Evolutionary conservation across 2,888 invertebrate genomes (phyloP).

Genomic region (Carterocephalus palaemon): DNA sequence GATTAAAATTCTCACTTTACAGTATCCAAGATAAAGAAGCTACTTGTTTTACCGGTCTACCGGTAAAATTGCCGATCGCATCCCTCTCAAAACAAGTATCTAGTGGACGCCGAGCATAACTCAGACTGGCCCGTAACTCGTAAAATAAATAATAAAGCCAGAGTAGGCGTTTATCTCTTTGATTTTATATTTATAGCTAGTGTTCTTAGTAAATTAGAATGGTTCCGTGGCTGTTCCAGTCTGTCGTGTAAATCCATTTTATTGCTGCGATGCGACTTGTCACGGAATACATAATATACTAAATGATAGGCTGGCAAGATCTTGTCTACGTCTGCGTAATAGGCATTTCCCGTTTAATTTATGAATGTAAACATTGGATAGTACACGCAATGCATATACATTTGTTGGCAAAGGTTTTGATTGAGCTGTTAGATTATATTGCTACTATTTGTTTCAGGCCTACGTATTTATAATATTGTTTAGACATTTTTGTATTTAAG

Average conservation of each 20-base stretch:
- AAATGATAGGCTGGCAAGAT: not conserved
- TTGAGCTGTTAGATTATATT: not conserved
- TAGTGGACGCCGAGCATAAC: slow-evolving; percentile 22
- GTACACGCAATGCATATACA: not conserved
- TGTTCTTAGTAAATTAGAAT: slow-evolving; percentile 29
- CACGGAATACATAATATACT: slow-evolving; percentile 8
- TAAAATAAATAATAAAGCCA: slow-evolving; percentile 25
- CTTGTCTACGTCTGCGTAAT: not conserved
- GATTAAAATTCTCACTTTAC: too few relatives aligned
- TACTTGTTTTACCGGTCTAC: slow-evolving; percentile 9
- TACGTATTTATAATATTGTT: slow-evolving; percentile 1
- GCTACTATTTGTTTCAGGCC: not conserved
- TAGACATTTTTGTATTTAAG: too few relatives aligned
- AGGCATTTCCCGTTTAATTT: not conserved
- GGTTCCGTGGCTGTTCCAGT: slow-evolving; percentile 25
- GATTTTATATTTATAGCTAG: slow-evolving; percentile 17
- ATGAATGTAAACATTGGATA: slow-evolving; percentile 17
- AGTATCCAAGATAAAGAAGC: not conserved
- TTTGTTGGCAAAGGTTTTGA: not conserved
- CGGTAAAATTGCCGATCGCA: slow-evolving; percentile 15
- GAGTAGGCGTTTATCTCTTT: slow-evolving; percentile 21
- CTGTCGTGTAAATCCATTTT: slow-evolving; percentile 29
- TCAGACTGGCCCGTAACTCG: slow-evolving; percentile 22
- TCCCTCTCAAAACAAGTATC: slow-evolving; percentile 2
- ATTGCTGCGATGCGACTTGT: slow-evolving; percentile 15